Base-by-base conservation (phyloP, 2,113 vertebrate genomes). In the Galemys pyrenaicus region DNA sequence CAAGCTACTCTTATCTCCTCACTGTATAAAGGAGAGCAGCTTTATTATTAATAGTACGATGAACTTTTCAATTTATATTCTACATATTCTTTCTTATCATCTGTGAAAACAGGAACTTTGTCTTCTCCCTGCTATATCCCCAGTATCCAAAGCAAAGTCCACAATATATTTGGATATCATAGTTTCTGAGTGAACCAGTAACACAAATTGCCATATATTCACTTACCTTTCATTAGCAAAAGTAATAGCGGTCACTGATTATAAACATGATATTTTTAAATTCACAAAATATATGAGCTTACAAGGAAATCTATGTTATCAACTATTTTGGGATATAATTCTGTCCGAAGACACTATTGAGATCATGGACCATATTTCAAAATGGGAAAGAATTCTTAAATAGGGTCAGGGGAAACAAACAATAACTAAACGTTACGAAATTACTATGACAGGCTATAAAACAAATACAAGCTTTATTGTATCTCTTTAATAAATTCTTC, bases 171-270 rank as follows among this genome's bases (percentile, higher is more conserved):
- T 96, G 19, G 10, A 32, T 89, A 35, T 94, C 70, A 74, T 62
- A 35, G 37, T 75, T 83, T 88, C 39, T 93, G 22, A 93, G 35
- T 84, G 28, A 84, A 77, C 88, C 35, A 91, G 3, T 82, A 39
- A 35, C 19, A 75, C 11, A 90, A 32, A 68, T 87, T 78, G 6
- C n/a, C 46, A 4, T 62, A 62, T 73, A 12, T 93, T 89, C 70
- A 56, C 30, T 93, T 86, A 24, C 41, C 5, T 91, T 96, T 65
- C 16, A 35, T 91, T 93, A 91, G 58, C 41, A 49, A 84, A 83
- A 56, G 11, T 9, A 73, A 35, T 86, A 60, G 60, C 60, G 20
- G 77, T 91, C 95, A 30, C 6, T 65, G 9, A 54, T 86, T 70
- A 75, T 56, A 80, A 94, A 30, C 16, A 90, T 78, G 75, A 46